These are phyloP conservation scores for Monochamus alternatus DNA, from an alignment of 2,888 invertebrate genomes.

Conservation along the genomic window DNA sequence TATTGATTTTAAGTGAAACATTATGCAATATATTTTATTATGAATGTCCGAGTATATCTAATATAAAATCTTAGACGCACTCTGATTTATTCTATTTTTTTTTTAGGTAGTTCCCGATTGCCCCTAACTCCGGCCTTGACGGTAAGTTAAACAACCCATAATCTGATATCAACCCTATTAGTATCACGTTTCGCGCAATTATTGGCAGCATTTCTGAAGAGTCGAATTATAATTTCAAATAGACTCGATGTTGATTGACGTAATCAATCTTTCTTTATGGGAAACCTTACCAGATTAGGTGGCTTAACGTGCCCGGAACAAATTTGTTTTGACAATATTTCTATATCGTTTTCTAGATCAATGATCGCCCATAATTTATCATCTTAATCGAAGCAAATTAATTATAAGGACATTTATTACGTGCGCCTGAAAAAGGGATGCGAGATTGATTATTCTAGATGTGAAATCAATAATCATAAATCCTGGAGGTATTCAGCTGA, in stretches of 20 bases:
- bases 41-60: no score
- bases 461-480: constrained; percentile 4
- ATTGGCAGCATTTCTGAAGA: constrained; percentile 4
- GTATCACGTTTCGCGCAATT: background rate
- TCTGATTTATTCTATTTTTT: background rate
- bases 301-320: constrained; percentile 27
- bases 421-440: background rate
- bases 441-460: constrained; percentile 30
- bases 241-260: constrained; percentile 10
- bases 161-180: background rate
- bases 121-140: background rate
- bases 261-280: constrained; percentile 30
- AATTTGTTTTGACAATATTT: constrained; percentile 38
- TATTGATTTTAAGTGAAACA: no score
- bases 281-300: constrained; percentile 35
- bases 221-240: constrained; percentile 35
- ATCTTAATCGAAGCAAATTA: constrained; percentile 36
- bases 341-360: constrained; percentile 35
- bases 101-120: constrained; percentile 8
- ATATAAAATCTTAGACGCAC: background rate
- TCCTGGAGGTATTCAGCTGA: background rate
- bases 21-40: no score
- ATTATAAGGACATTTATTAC: constrained; percentile 33
- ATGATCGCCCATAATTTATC: constrained; percentile 32
- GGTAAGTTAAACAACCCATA: constrained; percentile 1